Conservation (phyloP, 2,797 vertebrate species). For the Aplochiton taeniatus region DNA sequence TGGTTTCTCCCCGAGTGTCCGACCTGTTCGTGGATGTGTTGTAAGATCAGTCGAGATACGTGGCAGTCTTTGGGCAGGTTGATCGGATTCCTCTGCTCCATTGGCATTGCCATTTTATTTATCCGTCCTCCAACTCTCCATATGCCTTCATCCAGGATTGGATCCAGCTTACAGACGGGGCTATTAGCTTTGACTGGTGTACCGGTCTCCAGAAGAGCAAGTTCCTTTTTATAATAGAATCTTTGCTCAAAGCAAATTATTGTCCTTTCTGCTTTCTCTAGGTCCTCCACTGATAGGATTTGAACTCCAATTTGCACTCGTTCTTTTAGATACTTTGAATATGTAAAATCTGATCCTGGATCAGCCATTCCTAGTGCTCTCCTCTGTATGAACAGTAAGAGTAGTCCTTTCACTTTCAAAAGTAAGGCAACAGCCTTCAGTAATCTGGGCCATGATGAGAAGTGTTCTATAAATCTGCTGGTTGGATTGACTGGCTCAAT, state of each 20-base stretch:
- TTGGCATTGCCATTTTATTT: neutral
- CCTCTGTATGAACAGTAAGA: neutral
- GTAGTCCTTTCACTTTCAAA: neutral
- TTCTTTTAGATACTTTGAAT: conserved; percentile 6
- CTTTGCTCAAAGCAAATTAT: neutral
- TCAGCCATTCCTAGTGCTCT: neutral
- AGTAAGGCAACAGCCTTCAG: neutral
- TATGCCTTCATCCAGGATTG: neutral
- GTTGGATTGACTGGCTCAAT: neutral
- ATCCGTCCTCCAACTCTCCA: conserved; percentile 7
- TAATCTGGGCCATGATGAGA: no score
- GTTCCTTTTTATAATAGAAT: neutral
- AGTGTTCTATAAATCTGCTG: no score
- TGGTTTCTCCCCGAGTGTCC: conserved; percentile 20
- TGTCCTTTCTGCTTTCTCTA: conserved; percentile 5
- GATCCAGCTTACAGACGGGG: conserved; percentile 9
- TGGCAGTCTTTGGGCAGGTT: conserved; percentile 12
- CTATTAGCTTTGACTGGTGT: neutral
- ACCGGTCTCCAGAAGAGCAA: neutral
- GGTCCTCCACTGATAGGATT: conserved; percentile 2
- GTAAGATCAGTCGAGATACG: conserved; percentile 1
- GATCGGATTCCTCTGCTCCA: neutral
- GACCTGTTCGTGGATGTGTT: conserved; percentile 2
- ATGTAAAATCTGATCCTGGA: conserved; percentile 5
- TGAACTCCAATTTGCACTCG: neutral